Evolutionary conservation across 2,113 vertebrate species (phyloP).

Genomic region (Sturnus vulgaris): DNA sequence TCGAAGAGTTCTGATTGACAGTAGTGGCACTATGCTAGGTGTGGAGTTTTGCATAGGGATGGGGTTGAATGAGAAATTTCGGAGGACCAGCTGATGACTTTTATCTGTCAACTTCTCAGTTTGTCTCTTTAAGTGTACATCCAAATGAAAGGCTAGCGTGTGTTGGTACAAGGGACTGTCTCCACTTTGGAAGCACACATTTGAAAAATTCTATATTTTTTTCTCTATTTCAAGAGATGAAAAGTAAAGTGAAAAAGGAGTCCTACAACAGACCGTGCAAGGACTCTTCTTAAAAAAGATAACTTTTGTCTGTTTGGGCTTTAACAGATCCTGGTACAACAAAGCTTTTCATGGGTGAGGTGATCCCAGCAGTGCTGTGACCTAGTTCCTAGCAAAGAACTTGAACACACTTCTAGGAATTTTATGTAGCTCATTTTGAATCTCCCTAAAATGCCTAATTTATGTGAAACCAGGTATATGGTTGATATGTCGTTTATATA

Average conservation of each 20-base stretch:
- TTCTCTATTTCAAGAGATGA: not conserved
- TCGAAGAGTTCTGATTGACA: not conserved
- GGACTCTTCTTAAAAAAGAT: not conserved
- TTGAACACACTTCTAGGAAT: not conserved
- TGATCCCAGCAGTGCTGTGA: not conserved
- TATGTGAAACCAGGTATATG: not conserved
- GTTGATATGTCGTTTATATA: not conserved
- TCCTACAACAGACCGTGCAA: not conserved
- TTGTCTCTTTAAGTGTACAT: not conserved
- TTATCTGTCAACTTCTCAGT: not conserved
- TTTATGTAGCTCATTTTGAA: not conserved
- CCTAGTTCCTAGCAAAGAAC: not conserved
- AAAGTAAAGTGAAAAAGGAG: not conserved
- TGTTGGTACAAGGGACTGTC: not conserved
- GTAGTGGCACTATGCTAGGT: not conserved
- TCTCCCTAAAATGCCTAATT: not conserved
- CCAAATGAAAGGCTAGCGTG: not conserved
- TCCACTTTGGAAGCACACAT: not conserved
- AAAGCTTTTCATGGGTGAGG: not conserved
- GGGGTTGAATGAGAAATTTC: not conserved
- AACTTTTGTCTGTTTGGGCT: not conserved
- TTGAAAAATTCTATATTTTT: not conserved
- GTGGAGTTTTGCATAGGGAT: not conserved
- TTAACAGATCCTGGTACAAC: not conserved
- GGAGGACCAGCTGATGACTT: not conserved